Conservation (phyloP, 2,888 invertebrate genomes). For the Caradrina clavipalpis region DNA sequence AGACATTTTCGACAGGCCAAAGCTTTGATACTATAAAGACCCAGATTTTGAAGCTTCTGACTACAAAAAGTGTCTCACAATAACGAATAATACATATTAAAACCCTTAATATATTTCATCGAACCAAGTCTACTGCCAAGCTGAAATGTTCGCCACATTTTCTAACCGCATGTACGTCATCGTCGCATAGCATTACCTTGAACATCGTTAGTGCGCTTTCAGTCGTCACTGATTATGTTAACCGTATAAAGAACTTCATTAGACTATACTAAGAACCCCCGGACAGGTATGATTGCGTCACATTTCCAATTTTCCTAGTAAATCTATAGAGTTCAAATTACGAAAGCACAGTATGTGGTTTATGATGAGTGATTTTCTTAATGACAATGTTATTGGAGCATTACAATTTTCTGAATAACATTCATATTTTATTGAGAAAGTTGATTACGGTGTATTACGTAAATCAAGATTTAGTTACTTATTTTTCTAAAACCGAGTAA, state of each 20-base stretch:
- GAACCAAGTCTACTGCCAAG: no score
- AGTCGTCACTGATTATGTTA: slow-evolving; percentile 76
- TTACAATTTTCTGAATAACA: no score
- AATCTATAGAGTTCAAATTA: slow-evolving; percentile 20
- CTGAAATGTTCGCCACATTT: neutral
- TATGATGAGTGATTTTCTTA: neutral
- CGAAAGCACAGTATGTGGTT: slow-evolving; percentile 39
- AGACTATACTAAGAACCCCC: slow-evolving; percentile 62
- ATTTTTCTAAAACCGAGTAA: no score
- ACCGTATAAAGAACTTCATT: slow-evolving; percentile 79
- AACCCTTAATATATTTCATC: no score
- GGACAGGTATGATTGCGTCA: slow-evolving; percentile 30
- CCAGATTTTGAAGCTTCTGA: no score
- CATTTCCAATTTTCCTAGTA: neutral
- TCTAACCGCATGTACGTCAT: slow-evolving; percentile 2
- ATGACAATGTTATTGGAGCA: neutral
- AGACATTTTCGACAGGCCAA: no score
- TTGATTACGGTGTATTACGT: no score
- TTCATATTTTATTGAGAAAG: neutral
- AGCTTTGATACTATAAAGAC: no score
- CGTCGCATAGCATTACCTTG: slow-evolving; percentile 69
- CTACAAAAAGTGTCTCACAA: no score
- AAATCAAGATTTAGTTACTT: no score
- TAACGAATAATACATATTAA: no score
- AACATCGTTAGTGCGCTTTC: slow-evolving; percentile 81